Percentiles rank a stretch among this genome's conserved stretches.
Conservation (phyloP, 2,797 vertebrate genomes). For the Labeo calbasu region DNA sequence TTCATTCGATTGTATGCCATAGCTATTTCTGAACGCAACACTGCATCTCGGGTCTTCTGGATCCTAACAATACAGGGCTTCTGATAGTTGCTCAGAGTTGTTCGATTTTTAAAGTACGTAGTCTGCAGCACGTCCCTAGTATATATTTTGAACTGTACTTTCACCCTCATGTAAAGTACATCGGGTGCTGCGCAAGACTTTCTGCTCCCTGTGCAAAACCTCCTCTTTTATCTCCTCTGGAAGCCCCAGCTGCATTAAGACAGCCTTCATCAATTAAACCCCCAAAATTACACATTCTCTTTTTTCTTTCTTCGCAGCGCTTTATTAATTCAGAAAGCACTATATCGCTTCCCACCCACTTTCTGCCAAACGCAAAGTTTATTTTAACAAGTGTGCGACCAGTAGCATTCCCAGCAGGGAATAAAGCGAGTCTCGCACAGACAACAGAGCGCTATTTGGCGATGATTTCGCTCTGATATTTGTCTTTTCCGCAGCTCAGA, state of each 20-base stretch:
- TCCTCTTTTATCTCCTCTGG: slow-evolving; percentile 52
- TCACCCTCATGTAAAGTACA: slow-evolving; percentile 55
- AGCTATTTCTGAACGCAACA: neutral
- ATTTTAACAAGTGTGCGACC: slow-evolving; percentile 76
- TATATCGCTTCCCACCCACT: slow-evolving; percentile 63
- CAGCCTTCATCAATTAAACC: slow-evolving; percentile 74
- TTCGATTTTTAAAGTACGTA: neutral
- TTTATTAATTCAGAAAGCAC: slow-evolving; percentile 75
- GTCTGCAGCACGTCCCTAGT: neutral
- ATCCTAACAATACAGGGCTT: neutral
- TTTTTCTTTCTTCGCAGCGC: slow-evolving; percentile 70
- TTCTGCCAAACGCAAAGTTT: slow-evolving; percentile 74
- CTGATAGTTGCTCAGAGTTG: neutral
- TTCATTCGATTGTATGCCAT: neutral
- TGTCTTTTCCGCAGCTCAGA: slow-evolving; percentile 49
- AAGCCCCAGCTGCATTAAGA: slow-evolving; percentile 70
- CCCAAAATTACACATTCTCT: slow-evolving; percentile 75
- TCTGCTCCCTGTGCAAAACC: slow-evolving; percentile 56
- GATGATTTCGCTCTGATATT: slow-evolving; percentile 45
- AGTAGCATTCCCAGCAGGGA: slow-evolving; percentile 67
- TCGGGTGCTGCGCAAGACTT: slow-evolving; percentile 64
- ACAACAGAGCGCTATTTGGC: slow-evolving; percentile 33
- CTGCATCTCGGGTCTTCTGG: neutral
- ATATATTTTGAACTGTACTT: slow-evolving; percentile 47
- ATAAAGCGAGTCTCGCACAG: slow-evolving; percentile 53